Percentiles rank a stretch among this genome's conserved stretches.
phyloP scores from a whole-genome alignment of 2,888 invertebrate species.

The Unio pictorum region DNA sequence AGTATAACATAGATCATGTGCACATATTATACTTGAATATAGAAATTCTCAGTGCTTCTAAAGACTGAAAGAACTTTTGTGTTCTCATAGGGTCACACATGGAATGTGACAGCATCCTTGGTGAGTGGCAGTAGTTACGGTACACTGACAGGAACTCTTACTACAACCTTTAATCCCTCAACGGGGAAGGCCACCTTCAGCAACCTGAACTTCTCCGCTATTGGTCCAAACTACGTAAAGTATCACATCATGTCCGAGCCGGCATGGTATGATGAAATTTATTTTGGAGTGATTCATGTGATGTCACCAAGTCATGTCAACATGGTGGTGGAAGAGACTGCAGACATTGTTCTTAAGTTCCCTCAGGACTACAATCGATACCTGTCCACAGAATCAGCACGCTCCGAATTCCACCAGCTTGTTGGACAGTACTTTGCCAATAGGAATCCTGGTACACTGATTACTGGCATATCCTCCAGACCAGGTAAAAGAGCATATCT shows the following conservation, averaged over 20 bases:
- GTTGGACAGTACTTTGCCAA: conserved; percentile 20
- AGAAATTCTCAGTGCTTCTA: no score
- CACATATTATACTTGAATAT: no score
- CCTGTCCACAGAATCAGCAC: conserved; percentile 5
- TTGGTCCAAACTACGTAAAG: conserved; percentile 36
- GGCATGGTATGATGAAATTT: conserved; percentile 14
- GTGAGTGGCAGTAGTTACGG: conserved; percentile 27
- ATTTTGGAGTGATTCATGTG: conserved; percentile 16
- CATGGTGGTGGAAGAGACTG: conserved; percentile 17
- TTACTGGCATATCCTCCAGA: no score
- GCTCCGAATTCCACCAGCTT: conserved; percentile 17
- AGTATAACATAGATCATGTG: no score
- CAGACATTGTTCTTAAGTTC: conserved; percentile 24
- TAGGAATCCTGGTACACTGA: conserved; percentile 7
- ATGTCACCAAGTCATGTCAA: conserved; percentile 11
- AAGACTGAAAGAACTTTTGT: no score
- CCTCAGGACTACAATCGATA: conserved; percentile 26
- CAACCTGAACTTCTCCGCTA: conserved; percentile 35
- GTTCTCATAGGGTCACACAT: conserved; percentile 38
- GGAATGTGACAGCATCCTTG: conserved; percentile 28
- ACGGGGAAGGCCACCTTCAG: conserved; percentile 37
- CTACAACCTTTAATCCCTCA: conserved; percentile 27
- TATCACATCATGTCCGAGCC: conserved; percentile 39
- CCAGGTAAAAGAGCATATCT: no score
- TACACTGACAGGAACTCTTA: conserved; percentile 23